These are phyloP conservation scores for Diachasma alloeum DNA, from an alignment of 1,140 invertebrate species.

Conservation along the genomic window DNA sequence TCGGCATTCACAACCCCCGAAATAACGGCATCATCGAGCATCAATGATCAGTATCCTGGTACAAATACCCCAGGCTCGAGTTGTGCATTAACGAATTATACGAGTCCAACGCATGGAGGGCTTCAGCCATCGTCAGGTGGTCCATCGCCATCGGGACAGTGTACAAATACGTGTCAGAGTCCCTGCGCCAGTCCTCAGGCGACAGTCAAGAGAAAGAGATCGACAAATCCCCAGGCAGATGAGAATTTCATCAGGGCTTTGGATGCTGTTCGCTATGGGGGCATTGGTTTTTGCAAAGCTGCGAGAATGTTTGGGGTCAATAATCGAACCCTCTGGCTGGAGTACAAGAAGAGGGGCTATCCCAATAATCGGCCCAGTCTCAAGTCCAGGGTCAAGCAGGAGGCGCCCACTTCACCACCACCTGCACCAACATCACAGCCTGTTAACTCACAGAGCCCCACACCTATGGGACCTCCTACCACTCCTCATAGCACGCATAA, in stretches of 20 bases:
- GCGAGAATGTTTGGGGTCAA: conserved; percentile 83
- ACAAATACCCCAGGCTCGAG: conserved; percentile 50
- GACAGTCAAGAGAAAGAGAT: conserved; percentile 68
- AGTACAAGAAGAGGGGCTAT: conserved; percentile 84
- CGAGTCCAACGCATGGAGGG: conserved; percentile 46
- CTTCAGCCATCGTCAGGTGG: conserved; percentile 33
- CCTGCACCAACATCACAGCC: conserved; percentile 48
- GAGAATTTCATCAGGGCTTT: conserved; percentile 81
- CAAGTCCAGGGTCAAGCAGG: conserved; percentile 73
- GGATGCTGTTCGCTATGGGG: conserved; percentile 81
- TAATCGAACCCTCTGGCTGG: conserved; percentile 83
- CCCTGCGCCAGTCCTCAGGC: conserved; percentile 60
- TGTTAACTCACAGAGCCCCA: conserved; percentile 61
- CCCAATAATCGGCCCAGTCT: conserved; percentile 78
- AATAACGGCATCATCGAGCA: conserved; percentile 55
- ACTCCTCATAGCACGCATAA: conserved; percentile 61
- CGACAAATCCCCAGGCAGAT: conserved; percentile 77
- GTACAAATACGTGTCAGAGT: conserved; percentile 55
- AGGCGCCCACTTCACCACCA: conserved; percentile 60
- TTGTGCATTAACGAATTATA: conserved; percentile 54
- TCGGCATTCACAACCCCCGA: conserved; percentile 60
- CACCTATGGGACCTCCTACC: conserved; percentile 66
- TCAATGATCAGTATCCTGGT: conserved; percentile 55
- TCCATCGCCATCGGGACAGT: conserved; percentile 49
- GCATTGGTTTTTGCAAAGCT: conserved; percentile 85